A percentile compares a stretch with the other conserved stretches of the same genome.
Conservation (phyloP, 2,113 vertebrate species). For the Rhombomys opimus region DNA sequence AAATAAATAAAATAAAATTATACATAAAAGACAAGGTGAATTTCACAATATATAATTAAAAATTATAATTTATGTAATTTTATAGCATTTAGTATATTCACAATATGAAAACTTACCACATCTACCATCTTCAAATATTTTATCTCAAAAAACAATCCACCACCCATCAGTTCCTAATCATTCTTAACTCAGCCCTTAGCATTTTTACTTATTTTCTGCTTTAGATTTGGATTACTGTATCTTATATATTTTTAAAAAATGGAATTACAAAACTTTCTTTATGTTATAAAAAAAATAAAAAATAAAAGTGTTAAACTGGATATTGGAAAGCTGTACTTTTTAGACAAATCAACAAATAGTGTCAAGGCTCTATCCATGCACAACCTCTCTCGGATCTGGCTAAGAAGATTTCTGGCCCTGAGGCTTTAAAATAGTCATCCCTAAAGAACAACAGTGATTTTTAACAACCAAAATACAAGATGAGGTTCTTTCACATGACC, state of each 20-base stretch:
- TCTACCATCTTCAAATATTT: background rate
- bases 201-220: background rate
- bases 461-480: conserved; percentile 35
- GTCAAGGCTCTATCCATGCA: background rate
- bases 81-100: background rate
- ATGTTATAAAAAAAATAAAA: background rate
- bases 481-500: background rate
- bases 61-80: background rate
- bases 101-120: background rate
- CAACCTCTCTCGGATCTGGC: conserved; percentile 5
- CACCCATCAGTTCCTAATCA: background rate
- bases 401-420: background rate
- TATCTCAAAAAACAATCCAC: background rate
- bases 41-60: background rate
- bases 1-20: no score
- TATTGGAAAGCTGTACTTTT: background rate
- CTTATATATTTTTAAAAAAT: background rate
- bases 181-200: background rate
- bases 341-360: conserved; percentile 57
- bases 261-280: background rate
- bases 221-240: background rate
- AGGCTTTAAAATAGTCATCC: conserved; percentile 34
- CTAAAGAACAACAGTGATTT: conserved; percentile 62
- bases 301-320: conserved; percentile 40
- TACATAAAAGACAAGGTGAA: background rate